Base-by-base conservation (phyloP, 2,888 invertebrate genomes). In the Cylindroiulus punctatus region DNA sequence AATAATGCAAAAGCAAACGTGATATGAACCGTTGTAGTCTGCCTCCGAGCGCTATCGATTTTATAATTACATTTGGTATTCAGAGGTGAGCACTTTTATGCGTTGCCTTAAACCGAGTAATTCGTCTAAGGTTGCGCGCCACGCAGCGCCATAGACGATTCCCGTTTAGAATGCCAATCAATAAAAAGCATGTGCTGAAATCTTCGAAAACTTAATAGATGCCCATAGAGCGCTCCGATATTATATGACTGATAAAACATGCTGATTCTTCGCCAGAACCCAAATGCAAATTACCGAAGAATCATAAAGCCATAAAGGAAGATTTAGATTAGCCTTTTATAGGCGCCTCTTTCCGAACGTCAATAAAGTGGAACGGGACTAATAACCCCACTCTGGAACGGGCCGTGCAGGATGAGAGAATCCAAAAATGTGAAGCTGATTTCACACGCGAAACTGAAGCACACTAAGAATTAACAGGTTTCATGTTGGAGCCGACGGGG, bases 1-100 rank as follows among this genome's bases (percentile, higher is more conserved):
- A 57, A 57, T 57, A 57, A 57, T 57, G 57, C 57, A 57, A 57
- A 57, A 57, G 57, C 57, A 57, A 57, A 57, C 57, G 57, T n/a
- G 57, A 47, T 47, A 47, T 47, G 47, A 47, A 47, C 47, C 47
- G 47, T 47, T 47, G 47, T 47, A 47, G 47, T 47, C 47, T 57
- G 57, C 4, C 57, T 57, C 57, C n/a, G 57, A 57, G 57, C 57
- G 14, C 8, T 57, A 57, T 57, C 57, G 57, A 57, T 57, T 57
- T 57, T 57, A 19, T 57, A 57, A 57, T 57, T 57, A 57, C 57
- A 57, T n/a, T n/a, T 19, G 57, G n/a, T 57, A 57, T 57, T 57
- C 57, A n/a, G 57, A 57, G 57, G 57, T 57, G 57, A 57, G 57
- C 57, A n/a, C n/a, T 47, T 47, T 47, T 10, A 47, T 47, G 47